A percentile compares a stretch with the other conserved stretches of the same genome.
Conservation (phyloP, 2,113 vertebrate species). For the Candoia aspera region DNA sequence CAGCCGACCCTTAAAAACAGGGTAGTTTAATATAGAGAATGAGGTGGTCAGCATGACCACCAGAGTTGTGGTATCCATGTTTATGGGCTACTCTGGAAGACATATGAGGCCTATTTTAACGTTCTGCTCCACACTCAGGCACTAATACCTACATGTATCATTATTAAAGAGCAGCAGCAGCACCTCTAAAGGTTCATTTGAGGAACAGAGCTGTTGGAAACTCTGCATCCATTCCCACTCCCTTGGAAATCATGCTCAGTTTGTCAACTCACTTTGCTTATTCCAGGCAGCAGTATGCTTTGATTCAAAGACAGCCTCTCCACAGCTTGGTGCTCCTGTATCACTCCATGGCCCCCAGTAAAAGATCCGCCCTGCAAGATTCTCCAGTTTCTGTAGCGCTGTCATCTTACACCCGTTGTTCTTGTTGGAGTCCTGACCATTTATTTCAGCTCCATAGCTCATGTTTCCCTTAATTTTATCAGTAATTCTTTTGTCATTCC, state of each 20-base stretch:
- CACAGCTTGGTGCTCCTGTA: conserved; percentile 13
- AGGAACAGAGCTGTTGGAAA: not conserved
- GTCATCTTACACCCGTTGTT: conserved; percentile 46
- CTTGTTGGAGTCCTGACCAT: conserved; percentile 24
- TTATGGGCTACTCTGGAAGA: not conserved
- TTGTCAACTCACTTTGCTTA: conserved; percentile 52
- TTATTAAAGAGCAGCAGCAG: not conserved
- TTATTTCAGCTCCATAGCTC: conserved; percentile 21
- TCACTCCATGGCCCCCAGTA: conserved; percentile 46
- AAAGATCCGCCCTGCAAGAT: conserved; percentile 53
- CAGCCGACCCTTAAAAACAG: not conserved
- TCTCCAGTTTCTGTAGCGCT: conserved; percentile 58
- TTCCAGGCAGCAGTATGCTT: conserved; percentile 44
- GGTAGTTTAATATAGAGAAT: not conserved
- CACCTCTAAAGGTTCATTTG: not conserved
- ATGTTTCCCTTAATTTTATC: conserved; percentile 10
- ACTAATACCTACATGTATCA: not conserved
- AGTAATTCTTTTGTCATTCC: not conserved
- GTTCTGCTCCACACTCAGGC: not conserved
- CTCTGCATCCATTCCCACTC: not conserved
- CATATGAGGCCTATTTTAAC: not conserved
- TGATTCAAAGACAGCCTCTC: conserved; percentile 12
- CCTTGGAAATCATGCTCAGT: not conserved
- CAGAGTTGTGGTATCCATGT: not conserved
- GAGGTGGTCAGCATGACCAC: not conserved